These are phyloP conservation scores for Trematomus loennbergii DNA, from an alignment of 2,113 vertebrate species.

Conservation along the genomic window DNA sequence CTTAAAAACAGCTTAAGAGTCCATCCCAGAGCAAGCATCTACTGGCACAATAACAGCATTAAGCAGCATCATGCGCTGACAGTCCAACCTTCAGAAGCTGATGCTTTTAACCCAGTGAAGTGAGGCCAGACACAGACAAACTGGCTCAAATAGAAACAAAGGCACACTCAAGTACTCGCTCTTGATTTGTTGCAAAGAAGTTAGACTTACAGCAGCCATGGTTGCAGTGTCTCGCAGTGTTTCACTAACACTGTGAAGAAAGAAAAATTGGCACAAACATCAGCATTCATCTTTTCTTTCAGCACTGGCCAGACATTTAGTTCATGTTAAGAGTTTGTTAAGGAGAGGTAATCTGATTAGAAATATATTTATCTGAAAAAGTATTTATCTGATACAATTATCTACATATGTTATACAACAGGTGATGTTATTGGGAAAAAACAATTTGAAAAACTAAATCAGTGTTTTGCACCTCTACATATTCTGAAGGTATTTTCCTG, in stretches of 20 bases:
- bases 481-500: not conserved
- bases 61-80: slow-evolving; percentile 32
- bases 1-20: slow-evolving; percentile 64
- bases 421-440: not conserved
- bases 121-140: slow-evolving; percentile 1
- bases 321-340: not conserved
- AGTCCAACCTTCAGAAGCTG: slow-evolving; percentile 16
- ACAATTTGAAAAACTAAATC: not conserved
- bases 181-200: not conserved
- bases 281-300: not conserved
- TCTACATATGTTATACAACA: not conserved
- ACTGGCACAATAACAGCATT: slow-evolving; percentile 49
- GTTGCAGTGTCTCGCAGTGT: slow-evolving; percentile 64
- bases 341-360: not conserved
- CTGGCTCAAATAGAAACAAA: slow-evolving; percentile 5
- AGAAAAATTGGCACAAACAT: slow-evolving; percentile 33
- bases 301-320: not conserved
- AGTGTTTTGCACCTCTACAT: not conserved
- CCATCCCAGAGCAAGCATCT: slow-evolving; percentile 56
- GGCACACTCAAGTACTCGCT: not conserved
- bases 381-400: not conserved
- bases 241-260: slow-evolving; percentile 51
- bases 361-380: not conserved
- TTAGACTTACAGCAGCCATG: slow-evolving; percentile 85
- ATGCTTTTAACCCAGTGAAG: slow-evolving; percentile 14